Base-by-base conservation (phyloP, 2,888 invertebrate species). In the Choristoneura rosaceana region DNA sequence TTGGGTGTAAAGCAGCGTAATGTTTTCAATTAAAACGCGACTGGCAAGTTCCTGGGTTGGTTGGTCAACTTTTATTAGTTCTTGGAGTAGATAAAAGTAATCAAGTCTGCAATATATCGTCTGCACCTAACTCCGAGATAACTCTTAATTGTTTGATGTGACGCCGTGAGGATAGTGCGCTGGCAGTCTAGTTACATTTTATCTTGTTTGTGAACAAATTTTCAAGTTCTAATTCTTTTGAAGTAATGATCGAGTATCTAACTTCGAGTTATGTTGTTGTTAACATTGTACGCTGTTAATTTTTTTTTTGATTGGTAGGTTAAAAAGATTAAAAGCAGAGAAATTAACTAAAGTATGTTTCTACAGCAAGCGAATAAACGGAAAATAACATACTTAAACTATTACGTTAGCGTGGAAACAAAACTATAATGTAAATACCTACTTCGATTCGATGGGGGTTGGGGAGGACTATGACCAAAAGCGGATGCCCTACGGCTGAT, bases 61-160 rank as follows among this genome's bases (percentile, higher is more conserved):
- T 87, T 90, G 89, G 89, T 87, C 89, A 91, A 91, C 84, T 92
- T 92, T 90, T 91, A 93, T 92, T 91, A 90, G 87, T 90, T 90
- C 81, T 75, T 80, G 76, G 81, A 90, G 87, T 84, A 85, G 88
- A 86, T 76, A 88, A 90, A 91, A 91, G 90, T 91, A 90, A 91
- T 91, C 89, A 89, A 91, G 88, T 84, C 81, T 81, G 79, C 88
- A 82, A 90, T 91, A 88, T 88, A 90, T 91, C 87, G 84, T 75
- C 79, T 78, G 86, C 81, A 81, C 81, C 85, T 83, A 87, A 84
- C 86, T 88, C 80, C 74, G 50, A 83, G 86, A 86, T 86, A 89
- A 89, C 88, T 88, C 86, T 87, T 90, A 90, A 91, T 90, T 91
- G 89, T 73, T 73, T 69, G 73, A 73, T 73, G 73, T 69, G 73